Conservation (phyloP, 2,113 vertebrate species). For the Glaucomys volans region DNA sequence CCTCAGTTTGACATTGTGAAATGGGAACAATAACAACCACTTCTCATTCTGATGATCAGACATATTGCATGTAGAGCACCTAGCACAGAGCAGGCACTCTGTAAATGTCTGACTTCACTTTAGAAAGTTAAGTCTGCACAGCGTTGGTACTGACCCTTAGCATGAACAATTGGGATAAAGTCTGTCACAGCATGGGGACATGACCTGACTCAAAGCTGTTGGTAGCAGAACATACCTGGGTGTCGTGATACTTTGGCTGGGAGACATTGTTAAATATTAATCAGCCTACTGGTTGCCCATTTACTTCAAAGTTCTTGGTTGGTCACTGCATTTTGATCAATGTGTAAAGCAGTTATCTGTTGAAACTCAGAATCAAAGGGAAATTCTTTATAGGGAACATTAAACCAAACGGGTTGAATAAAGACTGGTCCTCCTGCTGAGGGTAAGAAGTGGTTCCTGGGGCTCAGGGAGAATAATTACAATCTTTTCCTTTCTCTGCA, state of each 20-base stretch:
- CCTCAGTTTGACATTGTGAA: not conserved
- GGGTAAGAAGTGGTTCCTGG: not conserved
- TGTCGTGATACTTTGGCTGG: rapidly evolving
- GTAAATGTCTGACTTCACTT: not conserved
- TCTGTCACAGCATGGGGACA: not conserved
- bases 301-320: not conserved
- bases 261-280: not conserved
- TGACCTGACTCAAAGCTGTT: not conserved
- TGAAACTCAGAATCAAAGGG: not conserved
- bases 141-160: not conserved
- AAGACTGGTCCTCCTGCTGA: not conserved
- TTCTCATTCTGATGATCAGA: not conserved
- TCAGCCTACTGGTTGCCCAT: not conserved
- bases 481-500: not conserved
- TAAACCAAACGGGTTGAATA: not conserved
- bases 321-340: not conserved
- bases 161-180: not conserved
- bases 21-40: not conserved
- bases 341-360: not conserved
- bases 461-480: not conserved
- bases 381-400: not conserved
- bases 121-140: not conserved
- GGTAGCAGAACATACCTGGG: not conserved
- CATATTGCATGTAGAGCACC: rapidly evolving
- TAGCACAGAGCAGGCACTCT: not conserved